Base-by-base conservation (phyloP, 2,113 vertebrate species). In the Plestiodon gilberti region DNA sequence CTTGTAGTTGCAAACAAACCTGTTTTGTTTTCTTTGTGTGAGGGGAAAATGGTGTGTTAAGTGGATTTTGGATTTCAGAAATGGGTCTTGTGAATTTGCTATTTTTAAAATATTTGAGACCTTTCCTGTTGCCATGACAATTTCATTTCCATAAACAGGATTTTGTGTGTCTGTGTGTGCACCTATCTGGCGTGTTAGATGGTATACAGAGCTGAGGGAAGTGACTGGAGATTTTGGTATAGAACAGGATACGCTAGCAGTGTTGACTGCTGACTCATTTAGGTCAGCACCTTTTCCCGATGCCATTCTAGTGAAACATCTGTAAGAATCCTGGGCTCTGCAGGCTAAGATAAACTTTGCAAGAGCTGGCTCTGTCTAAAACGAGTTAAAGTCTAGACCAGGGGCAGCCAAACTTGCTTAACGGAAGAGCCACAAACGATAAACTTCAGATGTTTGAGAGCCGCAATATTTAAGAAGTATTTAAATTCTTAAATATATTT, bases 21-120 rank as follows among this genome's bases (percentile, higher is more conserved):
- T 55, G 61, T 84, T 94, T 76, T 69, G 52, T 83, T 80, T 78
- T 38, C 71, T 74, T 64, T 48, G 43, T 48, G 43, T 70, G 18
- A 67, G 88, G 62, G 73, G 87, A n/a, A 84, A 74, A 89, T 48
- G 85, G 86, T 91, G 89, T 92, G 43, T 93, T 90, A 85, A 95
- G 94, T 93, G 89, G 89, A 93, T 93, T 93, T 96, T 86, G 83
- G 83, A 86, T 91, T 95, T 95, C 88, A 86, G 93, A 96, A 94
- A 94, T 94, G 89, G 61, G 81, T 93, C 96, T 95, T 95, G 95
- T 95, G 96, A 96, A 96, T 96, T 96, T 93, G 91, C 95, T 96
- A 95, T 96, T 97, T 97, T 96, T 91, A 95, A 96, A 95, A 95
- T 92, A 95, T 93, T 96, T 96, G 95, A 96, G 95, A 95, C 94